These are phyloP conservation scores for Pasiphila rectangulata DNA, from an alignment of 2,888 invertebrate species.

Conservation along the genomic window DNA sequence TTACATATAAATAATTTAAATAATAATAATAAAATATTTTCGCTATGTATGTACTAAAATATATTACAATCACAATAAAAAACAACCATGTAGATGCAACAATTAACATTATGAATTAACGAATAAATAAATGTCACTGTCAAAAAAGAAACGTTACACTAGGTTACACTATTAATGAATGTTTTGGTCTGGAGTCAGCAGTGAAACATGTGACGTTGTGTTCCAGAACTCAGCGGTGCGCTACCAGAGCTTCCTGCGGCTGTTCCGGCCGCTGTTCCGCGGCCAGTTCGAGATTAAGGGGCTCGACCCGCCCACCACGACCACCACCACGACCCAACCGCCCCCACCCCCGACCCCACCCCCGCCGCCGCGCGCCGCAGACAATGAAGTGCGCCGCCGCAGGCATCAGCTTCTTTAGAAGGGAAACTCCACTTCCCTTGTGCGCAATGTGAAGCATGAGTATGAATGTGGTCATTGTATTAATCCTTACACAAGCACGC, in stretches of 20 bases:
- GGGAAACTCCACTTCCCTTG: too few relatives aligned
- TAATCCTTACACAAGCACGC: too few relatives aligned
- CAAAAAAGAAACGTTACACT: not conserved
- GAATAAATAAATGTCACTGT: too few relatives aligned
- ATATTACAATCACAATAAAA: too few relatives aligned
- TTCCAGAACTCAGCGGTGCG: slow-evolving; percentile 89
- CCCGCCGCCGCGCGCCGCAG: slow-evolving; percentile 35
- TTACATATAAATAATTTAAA: too few relatives aligned
- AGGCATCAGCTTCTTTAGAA: slow-evolving; percentile 15
- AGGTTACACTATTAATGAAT: not conserved
- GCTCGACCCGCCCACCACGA: slow-evolving; percentile 81
- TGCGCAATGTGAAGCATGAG: too few relatives aligned
- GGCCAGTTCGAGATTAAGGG: slow-evolving; percentile 88
- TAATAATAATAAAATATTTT: too few relatives aligned
- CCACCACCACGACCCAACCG: slow-evolving; percentile 55
- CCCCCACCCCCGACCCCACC: slow-evolving; percentile 18
- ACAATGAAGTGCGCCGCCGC: slow-evolving; percentile 58
- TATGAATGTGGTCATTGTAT: not conserved
- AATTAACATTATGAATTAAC: too few relatives aligned
- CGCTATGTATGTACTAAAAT: too few relatives aligned
- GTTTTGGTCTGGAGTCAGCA: not conserved
- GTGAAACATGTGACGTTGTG: not conserved
- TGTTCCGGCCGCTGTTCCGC: slow-evolving; percentile 88
- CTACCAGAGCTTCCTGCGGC: slow-evolving; percentile 85
- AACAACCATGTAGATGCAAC: too few relatives aligned